Evolutionary conservation across 1,140 invertebrate species (phyloP).

Genomic region (Gerris buenoi): DNA sequence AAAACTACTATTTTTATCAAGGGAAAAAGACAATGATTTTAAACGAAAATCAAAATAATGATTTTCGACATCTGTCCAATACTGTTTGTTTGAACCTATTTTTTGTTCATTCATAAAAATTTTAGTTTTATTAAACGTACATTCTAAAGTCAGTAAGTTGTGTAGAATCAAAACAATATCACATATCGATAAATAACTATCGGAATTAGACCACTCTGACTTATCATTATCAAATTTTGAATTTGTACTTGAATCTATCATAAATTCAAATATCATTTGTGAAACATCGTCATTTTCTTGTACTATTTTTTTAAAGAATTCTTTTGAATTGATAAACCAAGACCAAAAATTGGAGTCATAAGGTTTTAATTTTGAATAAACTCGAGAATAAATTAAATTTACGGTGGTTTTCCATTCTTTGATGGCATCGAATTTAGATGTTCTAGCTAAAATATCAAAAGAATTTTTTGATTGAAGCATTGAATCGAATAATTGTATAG

Average conservation of each 20-base stretch:
- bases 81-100: background rate
- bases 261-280: background rate
- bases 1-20: too few species aligned
- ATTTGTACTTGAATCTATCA: background rate
- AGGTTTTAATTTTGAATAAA: background rate
- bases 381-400: background rate
- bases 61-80: background rate
- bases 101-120: background rate
- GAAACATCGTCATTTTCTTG: background rate
- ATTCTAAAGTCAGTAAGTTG: background rate
- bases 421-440: background rate
- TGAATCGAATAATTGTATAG: background rate
- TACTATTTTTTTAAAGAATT: background rate
- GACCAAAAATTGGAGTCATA: background rate
- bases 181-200: background rate
- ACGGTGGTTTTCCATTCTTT: background rate
- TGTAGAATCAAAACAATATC: background rate
- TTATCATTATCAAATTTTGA: background rate
- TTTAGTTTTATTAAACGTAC: background rate
- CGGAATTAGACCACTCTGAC: background rate
- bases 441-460: background rate
- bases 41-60: background rate
- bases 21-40: background rate
- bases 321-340: background rate
- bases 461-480: background rate